Conservation (phyloP, 2,888 invertebrate genomes). For the Linnaemya vulpina region DNA sequence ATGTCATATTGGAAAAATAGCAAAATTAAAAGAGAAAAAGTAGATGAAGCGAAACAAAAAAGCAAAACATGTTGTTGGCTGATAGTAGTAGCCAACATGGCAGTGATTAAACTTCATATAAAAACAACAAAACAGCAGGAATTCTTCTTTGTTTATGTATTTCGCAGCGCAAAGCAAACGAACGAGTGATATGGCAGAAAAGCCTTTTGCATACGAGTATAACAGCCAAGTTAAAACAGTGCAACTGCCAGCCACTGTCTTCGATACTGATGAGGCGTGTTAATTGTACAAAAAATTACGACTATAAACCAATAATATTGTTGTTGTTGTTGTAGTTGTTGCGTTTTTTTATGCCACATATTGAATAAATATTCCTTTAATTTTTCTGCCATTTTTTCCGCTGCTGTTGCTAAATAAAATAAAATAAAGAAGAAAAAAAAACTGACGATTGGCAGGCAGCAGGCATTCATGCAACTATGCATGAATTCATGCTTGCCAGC, state of each 20-base stretch:
- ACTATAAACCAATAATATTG: constrained; percentile 14
- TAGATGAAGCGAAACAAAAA: neutral
- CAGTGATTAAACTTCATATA: constrained; percentile 63
- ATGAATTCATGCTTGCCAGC: constrained; percentile 61
- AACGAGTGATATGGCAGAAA: too few species aligned
- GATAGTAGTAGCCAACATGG: constrained; percentile 67
- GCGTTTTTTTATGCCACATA: constrained; percentile 33
- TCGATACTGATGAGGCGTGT: constrained; percentile 69
- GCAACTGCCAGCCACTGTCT: constrained; percentile 67
- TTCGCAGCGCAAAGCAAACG: neutral
- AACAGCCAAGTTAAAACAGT: constrained; percentile 60
- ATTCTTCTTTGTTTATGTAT: constrained; percentile 44
- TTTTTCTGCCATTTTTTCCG: too few species aligned
- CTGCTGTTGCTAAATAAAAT: neutral
- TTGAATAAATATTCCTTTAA: constrained; percentile 18
- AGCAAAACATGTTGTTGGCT: neutral
- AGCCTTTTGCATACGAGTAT: constrained; percentile 39
- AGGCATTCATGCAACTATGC: constrained; percentile 59
- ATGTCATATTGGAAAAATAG: constrained; percentile 50
- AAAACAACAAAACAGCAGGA: constrained; percentile 63
- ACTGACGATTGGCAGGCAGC: constrained; percentile 56
- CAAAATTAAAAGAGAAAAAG: constrained; percentile 19
- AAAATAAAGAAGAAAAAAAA: constrained; percentile 14
- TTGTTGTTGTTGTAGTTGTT: too few species aligned
- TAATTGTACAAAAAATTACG: constrained; percentile 67